Percentiles rank a stretch among this genome's conserved stretches.
These are phyloP conservation scores for Petroica traversi DNA, from an alignment of 2,113 vertebrate species.

Conservation along the genomic window DNA sequence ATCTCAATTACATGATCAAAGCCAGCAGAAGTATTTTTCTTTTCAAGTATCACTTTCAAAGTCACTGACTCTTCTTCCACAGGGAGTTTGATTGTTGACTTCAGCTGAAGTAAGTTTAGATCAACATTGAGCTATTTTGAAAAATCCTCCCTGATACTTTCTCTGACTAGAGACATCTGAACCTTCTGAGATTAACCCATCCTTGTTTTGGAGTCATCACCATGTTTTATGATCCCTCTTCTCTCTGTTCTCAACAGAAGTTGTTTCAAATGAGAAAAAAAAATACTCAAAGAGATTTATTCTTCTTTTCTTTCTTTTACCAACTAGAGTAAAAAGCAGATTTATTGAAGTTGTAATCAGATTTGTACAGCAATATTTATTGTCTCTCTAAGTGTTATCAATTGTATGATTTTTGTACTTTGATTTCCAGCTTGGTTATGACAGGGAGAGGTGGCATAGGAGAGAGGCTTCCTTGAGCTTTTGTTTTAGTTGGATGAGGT, in stretches of 20 bases:
- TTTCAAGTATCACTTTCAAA: conserved; percentile 53
- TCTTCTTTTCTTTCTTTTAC: not conserved
- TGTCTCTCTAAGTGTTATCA: not conserved
- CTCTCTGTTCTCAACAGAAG: not conserved
- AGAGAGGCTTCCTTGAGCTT: not conserved
- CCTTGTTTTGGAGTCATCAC: not conserved
- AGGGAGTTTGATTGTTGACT: conserved; percentile 49
- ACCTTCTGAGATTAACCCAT: not conserved
- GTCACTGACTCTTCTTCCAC: conserved; percentile 42
- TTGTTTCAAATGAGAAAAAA: not conserved
- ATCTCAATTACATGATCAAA: conserved; percentile 45
- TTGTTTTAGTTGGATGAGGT: not conserved
- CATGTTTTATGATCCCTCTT: not conserved
- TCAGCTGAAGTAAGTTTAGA: conserved; percentile 29
- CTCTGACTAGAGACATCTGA: conserved; percentile 3
- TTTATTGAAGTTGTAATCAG: not conserved
- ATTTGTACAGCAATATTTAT: not conserved
- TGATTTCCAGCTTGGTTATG: not conserved
- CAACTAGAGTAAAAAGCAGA: not conserved
- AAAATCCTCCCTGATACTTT: conserved; percentile 30
- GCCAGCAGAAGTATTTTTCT: conserved; percentile 31
- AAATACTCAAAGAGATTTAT: not conserved
- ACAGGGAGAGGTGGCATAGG: not conserved
- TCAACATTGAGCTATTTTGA: conserved; percentile 37
- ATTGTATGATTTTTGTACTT: not conserved